Evolutionary conservation across 2,888 invertebrate genomes (phyloP).

Genomic region (Odontomyia ornata): DNA sequence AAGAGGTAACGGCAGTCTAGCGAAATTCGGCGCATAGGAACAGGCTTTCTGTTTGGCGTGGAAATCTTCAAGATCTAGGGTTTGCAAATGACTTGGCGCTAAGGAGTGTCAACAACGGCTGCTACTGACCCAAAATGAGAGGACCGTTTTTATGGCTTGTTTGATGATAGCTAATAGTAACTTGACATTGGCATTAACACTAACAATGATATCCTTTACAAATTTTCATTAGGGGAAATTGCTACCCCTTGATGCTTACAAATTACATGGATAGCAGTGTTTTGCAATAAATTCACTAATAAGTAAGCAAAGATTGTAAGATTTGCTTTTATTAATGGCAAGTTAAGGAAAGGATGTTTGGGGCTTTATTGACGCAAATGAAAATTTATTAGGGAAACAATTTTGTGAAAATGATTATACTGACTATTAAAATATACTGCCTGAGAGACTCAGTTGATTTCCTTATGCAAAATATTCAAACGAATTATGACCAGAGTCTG

Average conservation of each 20-base stretch:
- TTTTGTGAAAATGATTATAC: no score
- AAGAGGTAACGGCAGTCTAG: neutral
- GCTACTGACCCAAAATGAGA: slow-evolving; percentile 28
- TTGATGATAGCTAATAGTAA: slow-evolving; percentile 37
- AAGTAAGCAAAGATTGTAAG: no score
- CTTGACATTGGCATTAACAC: slow-evolving; percentile 34
- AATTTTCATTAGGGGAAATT: slow-evolving; percentile 36
- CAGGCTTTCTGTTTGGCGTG: neutral
- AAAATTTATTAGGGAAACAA: no score
- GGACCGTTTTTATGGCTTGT: slow-evolving; percentile 29
- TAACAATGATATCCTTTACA: slow-evolving; percentile 29
- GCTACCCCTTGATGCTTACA: neutral
- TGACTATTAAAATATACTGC: no score
- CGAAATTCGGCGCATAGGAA: neutral
- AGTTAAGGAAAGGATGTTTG: no score
- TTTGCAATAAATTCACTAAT: no score
- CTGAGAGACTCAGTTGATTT: no score
- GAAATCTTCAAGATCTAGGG: neutral
- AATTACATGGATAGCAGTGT: neutral
- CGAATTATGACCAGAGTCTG: no score
- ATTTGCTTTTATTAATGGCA: no score
- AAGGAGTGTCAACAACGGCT: neutral
- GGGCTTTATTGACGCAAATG: no score
- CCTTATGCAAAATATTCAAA: no score
- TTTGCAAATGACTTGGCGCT: neutral